Conservation (phyloP, 2,797 vertebrate species). For the Galagoides demidoff region DNA sequence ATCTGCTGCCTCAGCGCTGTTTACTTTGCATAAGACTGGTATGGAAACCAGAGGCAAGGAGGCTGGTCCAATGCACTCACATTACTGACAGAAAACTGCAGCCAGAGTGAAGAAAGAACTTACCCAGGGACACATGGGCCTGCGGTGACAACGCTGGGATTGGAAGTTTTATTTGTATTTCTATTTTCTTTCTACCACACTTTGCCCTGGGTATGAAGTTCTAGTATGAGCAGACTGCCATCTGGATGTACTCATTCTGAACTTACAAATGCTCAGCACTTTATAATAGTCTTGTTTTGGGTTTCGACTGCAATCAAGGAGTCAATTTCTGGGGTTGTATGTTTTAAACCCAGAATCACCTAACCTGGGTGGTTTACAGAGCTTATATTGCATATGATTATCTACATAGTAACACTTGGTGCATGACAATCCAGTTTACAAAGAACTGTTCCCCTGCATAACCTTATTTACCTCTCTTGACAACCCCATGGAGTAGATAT, state of each 20-base stretch:
- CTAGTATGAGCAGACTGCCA: not conserved
- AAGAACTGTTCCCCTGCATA: not conserved
- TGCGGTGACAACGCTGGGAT: not conserved
- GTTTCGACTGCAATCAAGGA: not conserved
- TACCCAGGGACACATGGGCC: not conserved
- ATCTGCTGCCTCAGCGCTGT: not conserved
- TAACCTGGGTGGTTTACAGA: not conserved
- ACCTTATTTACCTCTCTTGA: not conserved
- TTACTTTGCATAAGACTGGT: not conserved
- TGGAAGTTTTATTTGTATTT: not conserved
- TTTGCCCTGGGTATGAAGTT: not conserved
- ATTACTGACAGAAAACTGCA: not conserved
- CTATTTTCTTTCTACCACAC: not conserved
- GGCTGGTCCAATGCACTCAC: not conserved
- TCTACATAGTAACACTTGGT: not conserved
- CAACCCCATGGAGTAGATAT: not conserved
- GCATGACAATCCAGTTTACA: not conserved
- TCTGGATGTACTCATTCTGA: not conserved
- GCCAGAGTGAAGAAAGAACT: not conserved
- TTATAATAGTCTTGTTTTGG: not conserved
- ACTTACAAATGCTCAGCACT: not conserved
- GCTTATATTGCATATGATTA: not conserved
- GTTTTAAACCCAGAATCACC: not conserved
- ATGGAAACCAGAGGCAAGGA: not conserved
- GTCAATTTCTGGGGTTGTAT: not conserved